A percentile compares a stretch with the other conserved stretches of the same genome.
phyloP scores from a whole-genome alignment of 2,888 invertebrate genomes.

The Alsophila aescularia region DNA sequence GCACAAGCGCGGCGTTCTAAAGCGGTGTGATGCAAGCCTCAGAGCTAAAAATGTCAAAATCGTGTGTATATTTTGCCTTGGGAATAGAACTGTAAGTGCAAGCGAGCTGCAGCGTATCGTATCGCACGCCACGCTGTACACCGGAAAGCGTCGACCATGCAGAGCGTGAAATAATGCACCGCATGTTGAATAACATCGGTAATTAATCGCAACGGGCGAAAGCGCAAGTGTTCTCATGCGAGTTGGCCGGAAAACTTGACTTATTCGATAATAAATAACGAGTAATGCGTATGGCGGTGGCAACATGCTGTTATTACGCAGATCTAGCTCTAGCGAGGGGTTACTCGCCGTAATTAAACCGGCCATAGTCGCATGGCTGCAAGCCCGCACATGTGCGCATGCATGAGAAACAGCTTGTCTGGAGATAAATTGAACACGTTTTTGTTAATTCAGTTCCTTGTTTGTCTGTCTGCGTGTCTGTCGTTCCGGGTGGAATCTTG shows the following conservation, averaged over 20 bases:
- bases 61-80: constrained; percentile 69
- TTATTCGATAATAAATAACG: constrained; percentile 57
- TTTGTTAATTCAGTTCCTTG: too few relatives aligned
- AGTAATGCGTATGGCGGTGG: constrained; percentile 34
- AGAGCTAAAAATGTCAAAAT: constrained; percentile 78
- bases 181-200: constrained; percentile 75
- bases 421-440: background rate
- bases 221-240: constrained; percentile 78
- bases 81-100: constrained; percentile 50
- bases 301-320: constrained; percentile 38
- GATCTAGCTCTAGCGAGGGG: constrained; percentile 30
- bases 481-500: too few relatives aligned
- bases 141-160: constrained; percentile 65
- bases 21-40: constrained; percentile 64
- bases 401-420: constrained; percentile 33
- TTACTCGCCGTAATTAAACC: constrained; percentile 31
- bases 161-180: constrained; percentile 75
- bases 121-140: constrained; percentile 40
- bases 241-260: constrained; percentile 57
- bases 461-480: too few relatives aligned
- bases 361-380: constrained; percentile 29
- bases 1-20: constrained; percentile 64
- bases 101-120: constrained; percentile 39
- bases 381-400: constrained; percentile 27
- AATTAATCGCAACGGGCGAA: constrained; percentile 75